Evolutionary conservation across 1,140 invertebrate genomes (phyloP), one percentile per base, ranked within the genome.

Genomic region (Neodiprion fabricii): DNA sequence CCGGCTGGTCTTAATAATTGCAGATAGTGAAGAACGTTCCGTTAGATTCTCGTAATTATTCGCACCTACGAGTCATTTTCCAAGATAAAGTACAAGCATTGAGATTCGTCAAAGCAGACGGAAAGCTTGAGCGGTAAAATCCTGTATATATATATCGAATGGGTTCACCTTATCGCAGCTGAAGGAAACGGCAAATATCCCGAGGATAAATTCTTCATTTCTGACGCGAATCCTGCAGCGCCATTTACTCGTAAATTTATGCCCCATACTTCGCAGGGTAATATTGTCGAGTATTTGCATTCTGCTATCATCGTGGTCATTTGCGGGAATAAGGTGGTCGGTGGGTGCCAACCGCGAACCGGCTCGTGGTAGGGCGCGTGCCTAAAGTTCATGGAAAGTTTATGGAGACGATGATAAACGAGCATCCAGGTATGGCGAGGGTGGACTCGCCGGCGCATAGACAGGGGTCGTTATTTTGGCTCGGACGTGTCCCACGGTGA

Each of bases 321-420:
- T 61, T 61, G 53, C 53, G 11, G 11, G 53, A 17, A 61, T 61
- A 61, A 61, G 11, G 11, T 61, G 9, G 53, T 61, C 53, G 4
- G 53, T 61, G n/a, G 53, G 53, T 61, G 53, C n/a, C n/a, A 61
- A 61, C 53, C 11, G 11, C 11, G 7, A 61, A 61, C 53, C 2
- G 5, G 28, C 28, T 40, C 28, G 28, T 2, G 28, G 28, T 40
- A 40, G 11, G 53, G n/a, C 53, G 8, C 53, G 53, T 61, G 67
- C 67, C 21, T 47, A 69, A 69, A 69, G 21, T 69, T 69, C 40
- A 69, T 69, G 23, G 67, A 69, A 69, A 69, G 67, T 69, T 69
- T 69, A 69, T 69, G 23, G 67, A 69, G 67, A 17, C 67, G 67
- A 23, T 69, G 67, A 69, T 69, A 69, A 69, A 69, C 21, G 67